Conservation (phyloP, 1,140 invertebrate species). For the Teleogryllus occipitalis region DNA sequence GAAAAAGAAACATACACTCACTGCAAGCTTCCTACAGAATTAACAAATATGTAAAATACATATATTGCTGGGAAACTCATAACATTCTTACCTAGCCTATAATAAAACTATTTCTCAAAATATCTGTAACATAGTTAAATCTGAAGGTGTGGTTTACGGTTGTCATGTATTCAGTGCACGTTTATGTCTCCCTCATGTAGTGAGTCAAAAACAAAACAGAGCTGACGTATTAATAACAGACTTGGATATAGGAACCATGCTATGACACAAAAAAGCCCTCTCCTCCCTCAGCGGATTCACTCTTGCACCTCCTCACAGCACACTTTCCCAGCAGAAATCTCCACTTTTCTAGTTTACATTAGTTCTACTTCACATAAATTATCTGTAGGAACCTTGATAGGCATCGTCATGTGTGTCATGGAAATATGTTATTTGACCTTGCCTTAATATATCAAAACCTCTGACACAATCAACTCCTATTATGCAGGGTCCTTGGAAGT, state of each 20-base stretch:
- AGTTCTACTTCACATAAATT: constrained; percentile 5
- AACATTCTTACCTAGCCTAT: not conserved
- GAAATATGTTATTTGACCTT: not conserved
- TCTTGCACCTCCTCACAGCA: not conserved
- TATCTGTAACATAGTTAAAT: not conserved
- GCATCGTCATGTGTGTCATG: not conserved
- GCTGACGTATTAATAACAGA: not conserved
- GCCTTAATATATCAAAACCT: not conserved
- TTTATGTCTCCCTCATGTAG: not conserved
- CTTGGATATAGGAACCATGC: constrained; percentile 3
- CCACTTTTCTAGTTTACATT: not conserved
- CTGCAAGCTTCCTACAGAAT: not conserved
- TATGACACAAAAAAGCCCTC: not conserved
- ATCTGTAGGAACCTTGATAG: constrained; percentile 4
- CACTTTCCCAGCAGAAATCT: constrained; percentile 1
- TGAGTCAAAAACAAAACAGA: not conserved
- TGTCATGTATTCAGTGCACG: not conserved
- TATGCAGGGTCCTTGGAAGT: not conserved
- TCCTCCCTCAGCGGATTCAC: not conserved
- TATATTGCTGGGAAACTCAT: not conserved
- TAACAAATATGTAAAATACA: constrained; percentile 6
- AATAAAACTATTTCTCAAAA: not conserved
- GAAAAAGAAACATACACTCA: not conserved
- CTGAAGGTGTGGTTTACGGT: not conserved
- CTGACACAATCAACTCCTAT: not conserved